These are phyloP conservation scores for Sinocyclocheilus grahami DNA, from an alignment of 2,113 vertebrate species.

Conservation along the genomic window DNA sequence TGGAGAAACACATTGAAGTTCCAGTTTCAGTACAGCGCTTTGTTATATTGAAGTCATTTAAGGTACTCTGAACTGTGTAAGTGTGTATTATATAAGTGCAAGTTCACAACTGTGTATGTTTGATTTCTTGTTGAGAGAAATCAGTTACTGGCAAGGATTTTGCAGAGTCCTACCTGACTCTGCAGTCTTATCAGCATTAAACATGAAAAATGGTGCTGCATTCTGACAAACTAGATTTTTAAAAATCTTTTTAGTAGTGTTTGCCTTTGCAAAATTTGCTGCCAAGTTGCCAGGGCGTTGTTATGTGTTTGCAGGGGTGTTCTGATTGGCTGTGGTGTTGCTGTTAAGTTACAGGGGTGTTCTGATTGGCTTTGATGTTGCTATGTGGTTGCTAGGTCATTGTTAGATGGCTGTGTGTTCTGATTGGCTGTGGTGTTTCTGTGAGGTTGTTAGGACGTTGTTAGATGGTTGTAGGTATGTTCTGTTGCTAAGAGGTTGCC, in stretches of 20 bases:
- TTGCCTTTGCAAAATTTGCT: neutral
- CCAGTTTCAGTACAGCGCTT: constrained; percentile 24
- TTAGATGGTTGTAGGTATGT: neutral
- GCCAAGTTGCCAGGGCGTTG: neutral
- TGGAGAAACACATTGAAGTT: constrained; percentile 8
- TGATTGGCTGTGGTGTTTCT: neutral
- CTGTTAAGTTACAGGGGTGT: neutral
- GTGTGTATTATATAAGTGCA: neutral
- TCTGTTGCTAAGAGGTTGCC: neutral
- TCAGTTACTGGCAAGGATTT: neutral
- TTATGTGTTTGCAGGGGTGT: neutral
- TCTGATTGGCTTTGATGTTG: neutral
- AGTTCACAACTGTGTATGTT: neutral
- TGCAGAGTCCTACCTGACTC: neutral
- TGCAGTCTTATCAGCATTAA: neutral
- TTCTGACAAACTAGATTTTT: neutral
- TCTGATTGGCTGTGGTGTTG: neutral
- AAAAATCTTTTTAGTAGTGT: neutral
- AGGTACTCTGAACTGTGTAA: neutral
- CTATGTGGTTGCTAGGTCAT: neutral
- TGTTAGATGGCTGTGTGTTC: neutral
- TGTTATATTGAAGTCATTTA: neutral
- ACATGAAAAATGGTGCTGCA: neutral
- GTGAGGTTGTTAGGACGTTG: neutral
- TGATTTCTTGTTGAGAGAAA: neutral